A percentile compares a stretch with the other conserved stretches of the same genome.
Conservation (phyloP, 2,113 vertebrate species). For the Craseonycteris thonglongyai region DNA sequence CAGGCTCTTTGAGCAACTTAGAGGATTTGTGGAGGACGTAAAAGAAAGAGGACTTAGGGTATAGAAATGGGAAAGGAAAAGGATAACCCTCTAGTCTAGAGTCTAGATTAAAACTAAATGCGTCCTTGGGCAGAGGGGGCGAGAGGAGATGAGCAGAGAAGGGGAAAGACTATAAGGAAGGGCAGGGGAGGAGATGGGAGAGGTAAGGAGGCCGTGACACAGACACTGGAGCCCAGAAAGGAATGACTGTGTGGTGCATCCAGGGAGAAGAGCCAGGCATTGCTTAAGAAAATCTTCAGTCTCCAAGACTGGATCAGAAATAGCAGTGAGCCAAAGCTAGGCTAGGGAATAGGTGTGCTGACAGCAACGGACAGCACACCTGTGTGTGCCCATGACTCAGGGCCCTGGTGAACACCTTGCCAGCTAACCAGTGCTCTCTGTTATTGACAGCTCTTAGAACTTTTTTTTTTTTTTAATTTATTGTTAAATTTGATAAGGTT, state of each 20-base stretch:
- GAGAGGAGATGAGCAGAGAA: background rate
- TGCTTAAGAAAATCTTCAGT: background rate
- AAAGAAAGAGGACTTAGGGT: background rate
- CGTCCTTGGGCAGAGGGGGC: background rate
- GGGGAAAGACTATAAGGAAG: too few species aligned
- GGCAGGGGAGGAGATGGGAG: background rate
- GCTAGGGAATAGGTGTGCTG: background rate
- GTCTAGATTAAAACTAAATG: background rate
- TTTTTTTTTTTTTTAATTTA: too few species aligned
- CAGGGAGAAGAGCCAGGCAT: background rate
- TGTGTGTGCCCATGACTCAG: background rate
- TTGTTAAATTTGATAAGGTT: too few species aligned
- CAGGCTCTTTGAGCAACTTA: background rate
- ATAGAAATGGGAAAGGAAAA: background rate
- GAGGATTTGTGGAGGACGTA: background rate
- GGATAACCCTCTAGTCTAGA: background rate
- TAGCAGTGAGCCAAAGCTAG: background rate
- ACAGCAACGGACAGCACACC: background rate
- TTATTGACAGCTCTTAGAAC: background rate
- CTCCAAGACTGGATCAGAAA: background rate
- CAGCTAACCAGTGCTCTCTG: background rate
- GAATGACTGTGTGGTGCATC: background rate
- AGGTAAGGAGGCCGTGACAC: background rate
- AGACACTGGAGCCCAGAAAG: background rate
- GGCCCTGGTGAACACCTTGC: background rate